Evolutionary conservation across 2,888 invertebrate species (phyloP), one percentile per base, ranked within the genome.

Genomic region (Nomada fucata): DNA sequence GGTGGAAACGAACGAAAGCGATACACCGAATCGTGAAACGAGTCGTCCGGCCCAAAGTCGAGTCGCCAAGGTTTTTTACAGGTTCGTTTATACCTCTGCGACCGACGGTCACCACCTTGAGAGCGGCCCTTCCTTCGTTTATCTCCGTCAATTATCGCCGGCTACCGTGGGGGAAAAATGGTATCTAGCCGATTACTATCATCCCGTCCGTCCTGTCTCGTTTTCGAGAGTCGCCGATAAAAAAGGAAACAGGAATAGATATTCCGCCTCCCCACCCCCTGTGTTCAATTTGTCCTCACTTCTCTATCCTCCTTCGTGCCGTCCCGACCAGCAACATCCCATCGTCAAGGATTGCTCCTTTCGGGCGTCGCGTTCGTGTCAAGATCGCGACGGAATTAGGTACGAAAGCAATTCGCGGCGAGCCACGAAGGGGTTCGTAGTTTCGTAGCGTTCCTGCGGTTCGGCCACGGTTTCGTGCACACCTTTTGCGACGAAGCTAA

Each of bases 81-180:
- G 53, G 13, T 15, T 9, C 20, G 11, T 61, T 70, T 55, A 23
- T 29, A 52, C 52, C 50, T 26, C 18, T 67, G 55, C 59, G 59
- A 52, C 36, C 57, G 64, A 60, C 50, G 76, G 52, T 52, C 69
- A 61, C 36, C 67, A 65, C 26, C n/a, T 50, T 50, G 50, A 50
- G 59, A 5, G 9, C 9, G 61, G 20, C 64, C 64, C 15, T 59
- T 44, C 52, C 42, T 57, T 57, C 69, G 29, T 79, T 79, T 79
- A 79, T 79, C 69, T 76, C 18, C n/a, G 50, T 59, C 47, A 76
- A 79, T 79, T 79, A 76, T 70, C 59, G 52, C 63, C 42, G 68
- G 76, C 76, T 76, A 76, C 76, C 78, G 76, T 63, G 57, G 5
- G 5, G 63, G 29, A 36, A 53, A 65, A 65, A 70, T 50, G 20